Percentiles rank a stretch among this genome's conserved stretches.
Evolutionary conservation across 2,888 invertebrate species (phyloP).

Genomic region (Trachelus troglodyta): DNA sequence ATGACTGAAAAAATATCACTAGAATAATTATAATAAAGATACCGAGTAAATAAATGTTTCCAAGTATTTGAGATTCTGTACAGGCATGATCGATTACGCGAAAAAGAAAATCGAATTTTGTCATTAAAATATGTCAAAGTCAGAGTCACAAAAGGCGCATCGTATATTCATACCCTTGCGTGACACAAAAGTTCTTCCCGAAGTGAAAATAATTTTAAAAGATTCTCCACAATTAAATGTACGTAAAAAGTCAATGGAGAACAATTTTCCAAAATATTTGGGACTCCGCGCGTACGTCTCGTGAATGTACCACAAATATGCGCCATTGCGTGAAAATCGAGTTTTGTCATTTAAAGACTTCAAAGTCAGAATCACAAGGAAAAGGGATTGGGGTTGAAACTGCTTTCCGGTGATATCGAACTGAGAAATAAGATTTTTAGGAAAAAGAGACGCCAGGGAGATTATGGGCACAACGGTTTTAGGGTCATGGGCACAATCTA

Average conservation of each 20-base stretch:
- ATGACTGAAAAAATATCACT: no score
- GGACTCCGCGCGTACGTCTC: not conserved
- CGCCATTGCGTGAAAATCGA: not conserved
- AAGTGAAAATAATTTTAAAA: not conserved
- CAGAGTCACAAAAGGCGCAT: not conserved
- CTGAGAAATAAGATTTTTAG: not conserved
- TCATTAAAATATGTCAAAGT: no score
- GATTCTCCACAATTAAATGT: not conserved
- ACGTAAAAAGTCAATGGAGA: no score
- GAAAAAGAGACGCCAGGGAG: not conserved
- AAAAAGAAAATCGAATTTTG: no score
- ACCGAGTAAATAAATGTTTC: no score
- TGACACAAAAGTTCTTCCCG: no score
- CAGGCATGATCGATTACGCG: no score
- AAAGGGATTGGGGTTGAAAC: not conserved
- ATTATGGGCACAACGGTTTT: not conserved
- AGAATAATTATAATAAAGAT: no score
- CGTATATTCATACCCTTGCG: not conserved
- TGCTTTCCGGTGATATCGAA: not conserved
- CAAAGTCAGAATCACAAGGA: not conserved
- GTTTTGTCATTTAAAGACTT: not conserved
- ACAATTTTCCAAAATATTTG: no score
- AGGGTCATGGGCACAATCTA: not conserved
- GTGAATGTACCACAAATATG: not conserved
- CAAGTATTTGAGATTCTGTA: no score